Conservation (phyloP, 2,113 vertebrate genomes). For the Myrmophylax atrothorax region DNA sequence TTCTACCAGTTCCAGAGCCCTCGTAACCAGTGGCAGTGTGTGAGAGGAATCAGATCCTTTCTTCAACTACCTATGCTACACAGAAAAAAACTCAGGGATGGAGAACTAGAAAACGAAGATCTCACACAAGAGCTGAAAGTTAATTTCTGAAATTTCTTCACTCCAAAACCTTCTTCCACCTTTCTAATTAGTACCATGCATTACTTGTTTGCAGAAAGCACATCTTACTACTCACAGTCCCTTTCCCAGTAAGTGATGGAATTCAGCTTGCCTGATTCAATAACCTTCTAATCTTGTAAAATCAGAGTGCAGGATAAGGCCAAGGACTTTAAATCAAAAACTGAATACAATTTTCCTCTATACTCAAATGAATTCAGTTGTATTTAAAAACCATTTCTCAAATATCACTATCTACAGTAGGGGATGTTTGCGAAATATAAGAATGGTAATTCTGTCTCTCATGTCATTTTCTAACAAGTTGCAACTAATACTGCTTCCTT, state of each 20-base stretch:
- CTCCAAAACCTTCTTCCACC: neutral
- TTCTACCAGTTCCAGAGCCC: neutral
- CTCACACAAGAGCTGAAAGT: neutral
- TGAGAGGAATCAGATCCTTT: neutral
- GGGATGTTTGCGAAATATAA: neutral
- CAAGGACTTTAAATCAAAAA: neutral
- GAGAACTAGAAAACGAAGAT: neutral
- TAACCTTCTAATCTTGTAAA: neutral
- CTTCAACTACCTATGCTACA: neutral
- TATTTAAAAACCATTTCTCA: neutral
- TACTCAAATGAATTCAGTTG: neutral
- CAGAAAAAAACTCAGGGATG: neutral
- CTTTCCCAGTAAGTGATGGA: neutral
- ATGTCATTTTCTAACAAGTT: neutral
- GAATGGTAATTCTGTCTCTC: neutral
- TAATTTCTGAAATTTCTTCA: neutral
- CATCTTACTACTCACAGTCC: neutral
- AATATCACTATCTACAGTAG: neutral
- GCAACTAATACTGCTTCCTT: neutral
- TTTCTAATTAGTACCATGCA: neutral
- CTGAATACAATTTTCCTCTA: neutral
- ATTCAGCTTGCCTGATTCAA: neutral
- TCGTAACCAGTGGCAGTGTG: neutral
- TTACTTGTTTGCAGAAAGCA: neutral
- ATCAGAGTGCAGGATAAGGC: neutral